phyloP scores from a whole-genome alignment of 2,888 invertebrate genomes.

The Gerris lacustris region DNA sequence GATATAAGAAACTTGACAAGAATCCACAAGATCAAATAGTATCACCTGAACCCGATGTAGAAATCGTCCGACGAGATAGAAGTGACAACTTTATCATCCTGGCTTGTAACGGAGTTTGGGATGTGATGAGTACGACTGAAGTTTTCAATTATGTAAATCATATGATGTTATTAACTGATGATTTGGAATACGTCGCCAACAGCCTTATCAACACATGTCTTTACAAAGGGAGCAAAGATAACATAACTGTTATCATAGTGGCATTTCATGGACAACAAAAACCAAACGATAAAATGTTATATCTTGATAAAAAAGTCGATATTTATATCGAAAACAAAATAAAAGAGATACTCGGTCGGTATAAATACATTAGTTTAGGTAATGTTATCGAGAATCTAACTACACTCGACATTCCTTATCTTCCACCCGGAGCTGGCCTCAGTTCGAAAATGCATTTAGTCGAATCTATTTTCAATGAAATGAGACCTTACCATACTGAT shows the following conservation, averaged over 20 bases:
- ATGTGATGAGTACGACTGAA: constrained; percentile 94
- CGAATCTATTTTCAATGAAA: not conserved
- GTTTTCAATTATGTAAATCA: constrained; percentile 87
- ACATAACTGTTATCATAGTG: constrained; percentile 98
- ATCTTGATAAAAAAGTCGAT: constrained; percentile 67
- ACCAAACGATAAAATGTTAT: constrained; percentile 71
- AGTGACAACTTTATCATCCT: constrained; percentile 88
- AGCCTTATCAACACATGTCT: constrained; percentile 97
- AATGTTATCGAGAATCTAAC: not conserved
- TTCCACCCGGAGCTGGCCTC: not conserved
- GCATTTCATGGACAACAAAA: constrained; percentile 87
- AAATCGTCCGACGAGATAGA: constrained; percentile 40
- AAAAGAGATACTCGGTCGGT: constrained; percentile 50
- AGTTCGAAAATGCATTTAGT: not conserved
- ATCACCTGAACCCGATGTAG: constrained; percentile 95
- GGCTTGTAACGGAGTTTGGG: constrained; percentile 98
- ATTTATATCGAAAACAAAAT: constrained; percentile 70
- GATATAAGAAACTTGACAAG: constrained; percentile 75
- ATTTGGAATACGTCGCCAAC: constrained; percentile 81
- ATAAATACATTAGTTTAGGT: not conserved
- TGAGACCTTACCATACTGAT: not conserved
- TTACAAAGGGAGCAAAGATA: constrained; percentile 97
- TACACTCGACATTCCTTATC: not conserved
- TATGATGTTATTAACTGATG: constrained; percentile 72
- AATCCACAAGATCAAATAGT: constrained; percentile 95